A percentile compares a stretch with the other conserved stretches of the same genome.
Evolutionary conservation across 2,113 vertebrate genomes (phyloP).

Genomic region (Takifugu bimaculatus): DNA sequence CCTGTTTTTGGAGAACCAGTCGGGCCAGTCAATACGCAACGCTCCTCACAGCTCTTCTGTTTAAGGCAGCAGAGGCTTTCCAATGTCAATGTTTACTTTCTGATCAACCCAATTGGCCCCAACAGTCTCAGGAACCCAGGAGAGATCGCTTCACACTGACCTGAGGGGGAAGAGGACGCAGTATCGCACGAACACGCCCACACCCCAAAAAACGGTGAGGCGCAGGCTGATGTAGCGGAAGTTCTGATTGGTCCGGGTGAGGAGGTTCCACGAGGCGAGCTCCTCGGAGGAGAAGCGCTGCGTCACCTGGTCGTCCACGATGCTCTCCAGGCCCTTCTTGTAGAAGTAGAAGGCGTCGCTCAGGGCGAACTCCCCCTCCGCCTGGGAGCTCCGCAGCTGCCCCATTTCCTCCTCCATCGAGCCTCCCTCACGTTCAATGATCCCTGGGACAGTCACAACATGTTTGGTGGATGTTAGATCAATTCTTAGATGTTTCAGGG

Average conservation of each 20-base stretch:
- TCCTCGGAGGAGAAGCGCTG: conserved; percentile 96
- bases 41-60: too few species aligned
- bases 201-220: conserved; percentile 86
- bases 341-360: conserved; percentile 89
- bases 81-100: too few species aligned
- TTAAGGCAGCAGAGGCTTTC: too few species aligned
- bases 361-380: conserved; percentile 77
- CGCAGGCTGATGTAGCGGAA: conserved; percentile 89
- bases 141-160: conserved; percentile 64
- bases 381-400: conserved; percentile 62
- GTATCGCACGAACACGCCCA: conserved; percentile 88
- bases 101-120: too few species aligned
- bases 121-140: too few species aligned
- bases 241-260: conserved; percentile 92
- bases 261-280: conserved; percentile 95
- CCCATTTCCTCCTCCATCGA: conserved; percentile 87
- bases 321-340: conserved; percentile 88
- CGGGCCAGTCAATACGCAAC: too few species aligned
- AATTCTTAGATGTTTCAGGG: neutral
- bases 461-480: neutral
- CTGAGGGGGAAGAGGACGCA: conserved; percentile 87
- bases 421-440: conserved; percentile 83
- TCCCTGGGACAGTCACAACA: conserved; percentile 69
- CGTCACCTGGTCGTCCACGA: conserved; percentile 93
- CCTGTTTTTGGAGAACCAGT: too few species aligned